Evolutionary conservation across 2,113 vertebrate genomes (phyloP), one percentile per base, ranked within the genome.

Genomic region (Phaethornis superciliosus): DNA sequence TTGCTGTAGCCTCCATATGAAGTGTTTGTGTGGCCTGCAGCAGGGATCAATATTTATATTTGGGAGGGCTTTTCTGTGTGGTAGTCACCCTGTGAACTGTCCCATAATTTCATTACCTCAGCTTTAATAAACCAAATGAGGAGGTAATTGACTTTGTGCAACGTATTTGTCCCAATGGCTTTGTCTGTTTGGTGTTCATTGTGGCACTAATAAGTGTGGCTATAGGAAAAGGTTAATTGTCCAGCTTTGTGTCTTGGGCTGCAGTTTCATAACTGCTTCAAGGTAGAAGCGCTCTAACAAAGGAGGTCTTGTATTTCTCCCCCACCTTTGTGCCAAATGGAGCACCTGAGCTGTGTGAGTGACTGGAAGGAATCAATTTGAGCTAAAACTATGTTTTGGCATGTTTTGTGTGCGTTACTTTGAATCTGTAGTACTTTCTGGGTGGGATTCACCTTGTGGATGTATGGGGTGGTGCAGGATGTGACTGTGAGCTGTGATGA

Each of bases 161-260:
- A 55, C 0, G 0, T 40, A 77, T 76, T 95, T 91, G 40, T 95
- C 63, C 27, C 63, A 18, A 20, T 52, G 62, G 65, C 55, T 92
- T 71, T 74, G 30, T 74, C n/a, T 80, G 44, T 24, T 85, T 1
- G 0, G 30, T 88, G 88, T n/a, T 93, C n/a, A 5, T 24, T 85
- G 67, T 56, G 37, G 88, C 74, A 52, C 40, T 91, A 47, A 63
- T 93, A 68, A 89, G 40, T n/a, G n/a, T n/a, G n/a, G 40, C 64
- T 70, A n/a, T 77, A 71, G 24, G 55, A 49, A 81, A 89, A 94
- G 71, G 79, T 94, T 95, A 96, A 91, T 88, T 93, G 54, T 83
- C 83, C 69, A 80, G 68, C 72, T 88, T 80, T 85, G 18, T 79
- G 65, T 94, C 27, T 80, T 74, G 63, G 47, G 26, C 55, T 70